Percentiles rank a stretch among this genome's conserved stretches.
These are phyloP conservation scores for Orchesella flavescens DNA, from an alignment of 2,888 invertebrate species.

Conservation along the genomic window DNA sequence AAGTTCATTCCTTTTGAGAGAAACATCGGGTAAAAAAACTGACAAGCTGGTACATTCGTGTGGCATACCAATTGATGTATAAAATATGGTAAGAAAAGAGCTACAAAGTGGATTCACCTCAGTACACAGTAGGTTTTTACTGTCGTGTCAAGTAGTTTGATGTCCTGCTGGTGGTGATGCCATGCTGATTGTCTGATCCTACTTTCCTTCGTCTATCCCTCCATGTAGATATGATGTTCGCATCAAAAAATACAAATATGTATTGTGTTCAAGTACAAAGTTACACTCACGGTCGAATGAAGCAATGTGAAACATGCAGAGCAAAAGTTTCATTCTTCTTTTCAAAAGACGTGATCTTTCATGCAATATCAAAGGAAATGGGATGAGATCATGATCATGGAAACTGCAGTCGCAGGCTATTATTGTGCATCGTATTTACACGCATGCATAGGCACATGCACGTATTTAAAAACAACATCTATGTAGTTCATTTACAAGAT, in stretches of 20 bases:
- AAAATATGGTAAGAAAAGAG: constrained; percentile 7
- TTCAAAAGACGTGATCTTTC: constrained; percentile 60
- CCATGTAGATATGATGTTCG: constrained; percentile 19
- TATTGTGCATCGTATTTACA: no score
- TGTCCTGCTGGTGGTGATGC: constrained; percentile 35
- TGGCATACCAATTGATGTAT: no score
- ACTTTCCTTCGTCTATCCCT: constrained; percentile 5
- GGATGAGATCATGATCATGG: constrained; percentile 3
- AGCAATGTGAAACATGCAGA: constrained; percentile 30
- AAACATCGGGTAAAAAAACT: no score
- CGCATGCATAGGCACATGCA: background rate
- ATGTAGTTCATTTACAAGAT: no score
- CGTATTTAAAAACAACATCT: no score
- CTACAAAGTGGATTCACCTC: constrained; percentile 35
- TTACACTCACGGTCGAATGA: background rate
- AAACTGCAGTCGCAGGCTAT: no score
- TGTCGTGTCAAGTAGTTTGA: constrained; percentile 43
- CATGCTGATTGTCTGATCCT: constrained; percentile 32
- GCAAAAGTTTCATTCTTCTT: constrained; percentile 7
- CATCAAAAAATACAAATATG: background rate
- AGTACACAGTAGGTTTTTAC: background rate
- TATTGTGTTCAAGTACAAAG: no score
- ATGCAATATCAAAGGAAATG: constrained; percentile 44
- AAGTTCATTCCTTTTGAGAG: no score
- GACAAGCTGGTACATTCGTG: no score